Percentiles rank a stretch among this genome's conserved stretches.
Evolutionary conservation across 2,888 invertebrate genomes (phyloP).

Genomic region (Ptilodon capucinus): DNA sequence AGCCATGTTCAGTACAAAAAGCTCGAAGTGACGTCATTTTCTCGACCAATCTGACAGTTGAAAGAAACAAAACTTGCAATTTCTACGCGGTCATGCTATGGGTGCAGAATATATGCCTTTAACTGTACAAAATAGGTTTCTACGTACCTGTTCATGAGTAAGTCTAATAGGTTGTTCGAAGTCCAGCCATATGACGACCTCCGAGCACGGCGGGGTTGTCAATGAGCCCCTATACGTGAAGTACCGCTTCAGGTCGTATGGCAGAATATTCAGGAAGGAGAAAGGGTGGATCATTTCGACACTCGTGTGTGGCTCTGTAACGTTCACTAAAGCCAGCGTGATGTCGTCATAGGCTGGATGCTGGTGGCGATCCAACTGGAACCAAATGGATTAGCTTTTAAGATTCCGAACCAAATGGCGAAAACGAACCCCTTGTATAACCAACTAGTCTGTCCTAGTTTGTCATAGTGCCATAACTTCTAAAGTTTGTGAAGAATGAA

Average conservation of each 20-base stretch:
- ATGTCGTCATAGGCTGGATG: conserved; percentile 83
- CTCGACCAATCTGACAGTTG: too few relatives aligned
- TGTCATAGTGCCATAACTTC: too few relatives aligned
- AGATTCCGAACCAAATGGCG: too few relatives aligned
- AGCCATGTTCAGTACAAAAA: too few relatives aligned
- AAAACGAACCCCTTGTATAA: too few relatives aligned
- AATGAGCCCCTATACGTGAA: conserved; percentile 93
- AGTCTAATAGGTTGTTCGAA: conserved; percentile 87
- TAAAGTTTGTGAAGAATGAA: too few relatives aligned
- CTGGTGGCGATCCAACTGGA: conserved; percentile 73
- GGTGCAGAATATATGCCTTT: too few relatives aligned
- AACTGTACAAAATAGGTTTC: conserved; percentile 4
- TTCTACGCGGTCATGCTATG: too few relatives aligned
- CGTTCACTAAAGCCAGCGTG: conserved; percentile 78
- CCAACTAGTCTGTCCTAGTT: too few relatives aligned
- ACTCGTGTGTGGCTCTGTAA: conserved; percentile 79
- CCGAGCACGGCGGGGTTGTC: conserved; percentile 93
- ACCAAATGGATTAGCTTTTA: conserved; percentile 10
- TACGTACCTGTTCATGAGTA: conserved; percentile 85
- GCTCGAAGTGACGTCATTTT: too few relatives aligned
- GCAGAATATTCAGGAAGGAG: conserved; percentile 80
- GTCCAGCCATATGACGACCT: conserved; percentile 94
- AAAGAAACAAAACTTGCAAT: too few relatives aligned
- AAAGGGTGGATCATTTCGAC: conserved; percentile 74
- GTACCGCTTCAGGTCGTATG: conserved; percentile 83